A percentile compares a stretch with the other conserved stretches of the same genome.
These are phyloP conservation scores for Protobothrops flavoviridis DNA, from an alignment of 2,113 vertebrate genomes.

Conservation along the genomic window DNA sequence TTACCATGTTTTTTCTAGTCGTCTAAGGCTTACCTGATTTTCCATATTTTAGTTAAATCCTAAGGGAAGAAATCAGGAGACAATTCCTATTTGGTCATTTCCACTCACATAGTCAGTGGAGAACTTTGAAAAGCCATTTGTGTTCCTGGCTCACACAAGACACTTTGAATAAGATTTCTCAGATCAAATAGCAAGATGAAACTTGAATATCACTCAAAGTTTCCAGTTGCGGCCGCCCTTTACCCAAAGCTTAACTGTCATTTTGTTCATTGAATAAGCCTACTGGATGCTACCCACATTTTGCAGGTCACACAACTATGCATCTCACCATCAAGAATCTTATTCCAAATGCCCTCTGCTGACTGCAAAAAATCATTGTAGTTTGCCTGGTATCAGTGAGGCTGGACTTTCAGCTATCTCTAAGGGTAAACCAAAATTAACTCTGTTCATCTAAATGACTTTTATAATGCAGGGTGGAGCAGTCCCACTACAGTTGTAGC, in stretches of 20 bases:
- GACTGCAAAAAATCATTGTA: slow-evolving; percentile 1
- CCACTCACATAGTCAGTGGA: neutral
- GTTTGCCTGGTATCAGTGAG: neutral
- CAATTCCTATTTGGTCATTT: neutral
- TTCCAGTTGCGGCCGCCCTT: neutral
- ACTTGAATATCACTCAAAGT: neutral
- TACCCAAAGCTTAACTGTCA: neutral
- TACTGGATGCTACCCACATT: neutral
- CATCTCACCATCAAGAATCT: neutral
- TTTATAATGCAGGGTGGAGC: slow-evolving; percentile 34
- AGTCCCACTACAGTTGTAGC: slow-evolving; percentile 43
- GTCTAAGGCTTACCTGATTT: neutral
- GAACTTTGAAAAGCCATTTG: neutral
- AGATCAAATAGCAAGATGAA: neutral
- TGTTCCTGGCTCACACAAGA: neutral
- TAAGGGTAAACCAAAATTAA: slow-evolving; percentile 43
- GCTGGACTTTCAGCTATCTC: slow-evolving; percentile 22
- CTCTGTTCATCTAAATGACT: slow-evolving; percentile 30
- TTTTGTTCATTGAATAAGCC: neutral
- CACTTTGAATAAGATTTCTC: neutral
- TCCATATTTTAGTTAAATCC: neutral
- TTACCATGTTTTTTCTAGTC: neutral
- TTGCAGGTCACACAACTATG: neutral
- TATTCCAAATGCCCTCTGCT: neutral
- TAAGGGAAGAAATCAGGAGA: neutral